Conservation (phyloP, 2,113 vertebrate genomes). For the Burhinus bistriatus region DNA sequence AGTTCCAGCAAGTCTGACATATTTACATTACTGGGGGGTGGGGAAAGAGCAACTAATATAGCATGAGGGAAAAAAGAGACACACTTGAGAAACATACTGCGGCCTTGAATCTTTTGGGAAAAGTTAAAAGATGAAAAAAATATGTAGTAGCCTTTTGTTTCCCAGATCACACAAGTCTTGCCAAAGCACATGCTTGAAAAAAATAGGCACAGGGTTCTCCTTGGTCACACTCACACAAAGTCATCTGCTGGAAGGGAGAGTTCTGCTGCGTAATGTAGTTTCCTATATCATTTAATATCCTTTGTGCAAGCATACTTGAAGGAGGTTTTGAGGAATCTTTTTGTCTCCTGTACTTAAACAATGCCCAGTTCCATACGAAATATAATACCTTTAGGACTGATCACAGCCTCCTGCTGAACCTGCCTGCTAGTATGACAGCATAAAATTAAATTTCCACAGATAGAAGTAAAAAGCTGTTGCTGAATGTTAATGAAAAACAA, state of each 20-base stretch:
- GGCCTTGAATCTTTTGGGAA: neutral
- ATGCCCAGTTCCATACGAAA: neutral
- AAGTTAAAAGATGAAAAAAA: neutral
- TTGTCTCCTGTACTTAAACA: neutral
- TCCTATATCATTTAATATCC: neutral
- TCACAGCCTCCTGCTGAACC: neutral
- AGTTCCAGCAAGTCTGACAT: neutral
- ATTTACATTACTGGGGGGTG: neutral
- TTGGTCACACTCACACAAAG: neutral
- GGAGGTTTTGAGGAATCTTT: neutral
- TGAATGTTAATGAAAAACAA: neutral
- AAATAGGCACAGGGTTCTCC: neutral
- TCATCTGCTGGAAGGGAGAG: neutral
- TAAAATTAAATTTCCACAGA: neutral
- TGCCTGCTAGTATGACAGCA: neutral
- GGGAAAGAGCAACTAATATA: neutral
- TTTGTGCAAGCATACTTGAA: neutral
- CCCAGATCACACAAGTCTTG: neutral
- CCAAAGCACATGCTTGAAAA: neutral
- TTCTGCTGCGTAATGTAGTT: neutral
- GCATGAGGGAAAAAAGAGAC: neutral
- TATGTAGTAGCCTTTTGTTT: neutral
- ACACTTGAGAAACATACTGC: fast-evolving
- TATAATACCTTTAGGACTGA: neutral
- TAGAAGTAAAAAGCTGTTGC: neutral